A percentile compares a stretch with the other conserved stretches of the same genome.
Conservation (phyloP, 2,888 invertebrate species). For the Palloptera scutellata region DNA sequence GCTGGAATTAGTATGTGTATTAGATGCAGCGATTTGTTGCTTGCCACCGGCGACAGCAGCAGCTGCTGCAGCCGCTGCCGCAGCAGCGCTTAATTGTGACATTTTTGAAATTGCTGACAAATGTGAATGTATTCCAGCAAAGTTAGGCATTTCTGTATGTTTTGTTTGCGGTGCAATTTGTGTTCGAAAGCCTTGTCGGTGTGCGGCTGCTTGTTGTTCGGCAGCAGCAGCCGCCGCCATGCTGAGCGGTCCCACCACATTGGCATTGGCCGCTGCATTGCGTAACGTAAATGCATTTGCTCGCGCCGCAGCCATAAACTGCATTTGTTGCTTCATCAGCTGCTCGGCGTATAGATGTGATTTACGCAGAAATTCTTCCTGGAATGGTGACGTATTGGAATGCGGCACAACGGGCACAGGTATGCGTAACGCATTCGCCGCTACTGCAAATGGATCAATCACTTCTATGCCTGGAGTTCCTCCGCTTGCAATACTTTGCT, state of each 20-base stretch:
- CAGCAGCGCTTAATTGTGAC: constrained; percentile 60
- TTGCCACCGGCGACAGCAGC: constrained; percentile 36
- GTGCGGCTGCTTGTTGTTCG: constrained; percentile 12
- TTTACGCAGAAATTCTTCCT: constrained; percentile 63
- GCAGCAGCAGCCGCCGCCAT: constrained; percentile 8
- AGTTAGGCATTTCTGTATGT: constrained; percentile 41
- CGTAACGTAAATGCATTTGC: constrained; percentile 58
- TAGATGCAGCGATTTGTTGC: constrained; percentile 5
- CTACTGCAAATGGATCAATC: constrained; percentile 46
- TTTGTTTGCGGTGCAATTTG: constrained; percentile 5
- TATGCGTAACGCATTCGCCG: constrained; percentile 46
- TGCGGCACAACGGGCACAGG: constrained; percentile 42
- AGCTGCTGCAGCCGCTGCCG: constrained; percentile 49
- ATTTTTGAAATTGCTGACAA: constrained; percentile 74
- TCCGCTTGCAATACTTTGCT: too few relatives aligned
- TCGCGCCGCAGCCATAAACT: constrained; percentile 63
- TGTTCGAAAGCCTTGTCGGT: background rate
- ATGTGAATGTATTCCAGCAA: constrained; percentile 72
- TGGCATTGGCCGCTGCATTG: constrained; percentile 25
- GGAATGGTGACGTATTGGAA: constrained; percentile 50
- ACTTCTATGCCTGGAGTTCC: background rate
- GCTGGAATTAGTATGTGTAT: constrained; percentile 36
- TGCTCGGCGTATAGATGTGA: constrained; percentile 64
- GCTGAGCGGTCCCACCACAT: background rate
- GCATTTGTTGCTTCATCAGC: constrained; percentile 64